Base-by-base conservation (phyloP, 2,113 vertebrate genomes). In the pig (Sus scrofa) region DNA sequence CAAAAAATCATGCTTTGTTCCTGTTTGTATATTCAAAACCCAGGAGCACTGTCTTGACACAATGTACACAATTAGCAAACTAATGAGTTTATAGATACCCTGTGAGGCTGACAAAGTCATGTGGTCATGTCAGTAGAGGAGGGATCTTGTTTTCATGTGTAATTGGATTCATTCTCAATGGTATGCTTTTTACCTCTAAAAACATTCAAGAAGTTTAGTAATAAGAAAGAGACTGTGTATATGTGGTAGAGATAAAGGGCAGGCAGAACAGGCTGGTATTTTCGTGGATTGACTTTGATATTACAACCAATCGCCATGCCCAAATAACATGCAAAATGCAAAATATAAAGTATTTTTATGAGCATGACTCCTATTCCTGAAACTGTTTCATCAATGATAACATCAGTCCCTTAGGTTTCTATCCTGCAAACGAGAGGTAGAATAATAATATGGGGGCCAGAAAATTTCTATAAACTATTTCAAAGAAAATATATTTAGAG, bases 111-210 rank as follows among this genome's bases (percentile, higher is more conserved):
- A 83, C 73, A 58, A 62, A 60, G 26, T 85, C 50, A 79, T 26
- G 15, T 30, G n/a, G 54, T 50, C 88, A 63, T 77, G 18, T 58
- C 73, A 90, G 44, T 14, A 58, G 67, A 58, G 18, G 3, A 60
- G 32, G 6, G 32, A 82, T 60, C 24, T 73, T 50, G 65, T 60
- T 92, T 92, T 90, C 22, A 34, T 39, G 60, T 18, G 52, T 34
- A 82, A 39, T 54, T 86, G 24, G 50, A 86, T 20, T 94, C 18
- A 81, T 89, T 86, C 93, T 93, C 71, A 74, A 52, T 24, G 56
- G 27, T 34, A n/a, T 44, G 68, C 18, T 86, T 91, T 84, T 30
- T 56, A 7, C 2, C 13, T 91, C 56, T 85, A 73, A 93, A 91
- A 65, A 73, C 13, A 10, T 78, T 65, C 27, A 83, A 37, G 7